Evolutionary conservation across 2,888 invertebrate species (phyloP).

Genomic region (Standfussiana lucernea): DNA sequence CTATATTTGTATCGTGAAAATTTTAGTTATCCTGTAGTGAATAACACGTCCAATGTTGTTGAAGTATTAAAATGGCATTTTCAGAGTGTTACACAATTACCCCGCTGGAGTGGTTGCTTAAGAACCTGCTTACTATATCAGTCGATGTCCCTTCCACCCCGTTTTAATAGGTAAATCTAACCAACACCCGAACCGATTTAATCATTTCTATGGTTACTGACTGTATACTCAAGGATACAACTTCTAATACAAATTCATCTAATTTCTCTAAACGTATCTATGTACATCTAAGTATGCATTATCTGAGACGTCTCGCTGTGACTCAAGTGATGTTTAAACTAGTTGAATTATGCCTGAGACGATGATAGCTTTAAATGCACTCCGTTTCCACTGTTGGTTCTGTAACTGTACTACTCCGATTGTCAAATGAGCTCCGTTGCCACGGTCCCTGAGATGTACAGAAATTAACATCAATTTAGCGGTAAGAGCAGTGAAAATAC

Average conservation of each 20-base stretch:
- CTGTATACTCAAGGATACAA: neutral
- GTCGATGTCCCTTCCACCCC: neutral
- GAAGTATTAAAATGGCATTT: no score
- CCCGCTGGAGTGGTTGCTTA: no score
- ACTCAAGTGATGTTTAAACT: conserved; percentile 12
- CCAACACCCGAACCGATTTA: neutral
- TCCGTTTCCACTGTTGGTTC: conserved; percentile 13
- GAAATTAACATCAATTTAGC: conserved; percentile 21
- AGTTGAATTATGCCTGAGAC: conserved; percentile 38
- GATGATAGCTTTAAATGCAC: conserved; percentile 43
- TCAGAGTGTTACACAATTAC: no score
- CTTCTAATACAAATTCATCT: conserved; percentile 31
- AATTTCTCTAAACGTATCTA: conserved; percentile 33
- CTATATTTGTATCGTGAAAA: no score
- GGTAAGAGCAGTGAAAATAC: neutral
- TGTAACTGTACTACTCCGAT: conserved; percentile 34
- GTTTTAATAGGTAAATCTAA: neutral
- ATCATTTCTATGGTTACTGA: neutral
- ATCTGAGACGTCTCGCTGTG: neutral
- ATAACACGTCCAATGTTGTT: no score
- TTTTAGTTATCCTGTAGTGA: no score
- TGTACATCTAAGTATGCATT: conserved; percentile 23
- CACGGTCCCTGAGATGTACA: neutral
- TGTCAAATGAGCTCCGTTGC: conserved; percentile 15
- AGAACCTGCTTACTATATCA: no score